A percentile compares a stretch with the other conserved stretches of the same genome.
These are phyloP conservation scores for Neomonachus schauinslandi DNA, from an alignment of 2,113 vertebrate species.

Conservation along the genomic window DNA sequence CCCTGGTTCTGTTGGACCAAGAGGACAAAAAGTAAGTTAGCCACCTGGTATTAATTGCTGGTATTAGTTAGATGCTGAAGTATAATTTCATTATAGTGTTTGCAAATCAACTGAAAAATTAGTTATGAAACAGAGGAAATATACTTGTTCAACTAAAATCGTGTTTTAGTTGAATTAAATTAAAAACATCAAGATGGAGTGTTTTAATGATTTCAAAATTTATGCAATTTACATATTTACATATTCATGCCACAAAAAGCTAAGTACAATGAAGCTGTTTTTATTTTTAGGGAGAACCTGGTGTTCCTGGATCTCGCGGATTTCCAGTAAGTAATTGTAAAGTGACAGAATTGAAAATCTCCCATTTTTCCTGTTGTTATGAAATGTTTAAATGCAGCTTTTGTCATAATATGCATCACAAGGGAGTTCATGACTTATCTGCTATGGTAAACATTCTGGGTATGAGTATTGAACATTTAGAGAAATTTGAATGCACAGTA, in stretches of 20 bases:
- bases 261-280: conserved; percentile 57
- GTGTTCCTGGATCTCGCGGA: conserved; percentile 92
- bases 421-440: neutral
- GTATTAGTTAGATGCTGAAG: neutral
- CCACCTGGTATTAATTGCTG: conserved; percentile 50
- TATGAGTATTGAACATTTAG: neutral
- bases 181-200: neutral
- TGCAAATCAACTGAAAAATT: neutral
- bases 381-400: neutral
- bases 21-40: conserved; percentile 94
- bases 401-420: neutral
- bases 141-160: neutral
- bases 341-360: neutral
- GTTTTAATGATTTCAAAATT: conserved; percentile 5
- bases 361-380: neutral
- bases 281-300: conserved; percentile 94
- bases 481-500: neutral
- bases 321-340: conserved; percentile 90
- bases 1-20: conserved; percentile 89
- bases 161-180: neutral
- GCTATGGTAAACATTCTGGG: neutral
- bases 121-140: conserved; percentile 16
- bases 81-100: conserved; percentile 7
- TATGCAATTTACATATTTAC: neutral
- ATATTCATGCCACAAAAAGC: neutral